Percentiles rank a stretch among this genome's conserved stretches.
Conservation (phyloP, 2,797 vertebrate species). For the Fringilla coelebs region DNA sequence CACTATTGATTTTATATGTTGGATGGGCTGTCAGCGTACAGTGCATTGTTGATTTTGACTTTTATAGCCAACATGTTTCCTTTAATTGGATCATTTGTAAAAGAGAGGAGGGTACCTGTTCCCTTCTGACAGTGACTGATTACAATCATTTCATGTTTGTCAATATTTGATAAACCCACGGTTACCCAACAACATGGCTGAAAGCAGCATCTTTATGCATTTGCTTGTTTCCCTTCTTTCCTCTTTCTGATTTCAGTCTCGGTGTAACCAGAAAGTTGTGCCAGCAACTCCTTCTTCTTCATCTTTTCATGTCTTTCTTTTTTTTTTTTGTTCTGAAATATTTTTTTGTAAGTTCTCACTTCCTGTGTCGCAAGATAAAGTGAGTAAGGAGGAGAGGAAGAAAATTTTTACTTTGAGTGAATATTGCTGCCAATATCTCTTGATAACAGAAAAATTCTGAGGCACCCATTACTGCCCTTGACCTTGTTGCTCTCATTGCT, state of each 20-base stretch:
- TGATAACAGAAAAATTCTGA: not conserved
- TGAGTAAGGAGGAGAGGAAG: not conserved
- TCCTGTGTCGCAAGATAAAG: not conserved
- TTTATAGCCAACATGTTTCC: constrained; percentile 85
- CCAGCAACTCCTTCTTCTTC: not conserved
- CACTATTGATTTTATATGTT: constrained; percentile 84
- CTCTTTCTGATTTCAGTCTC: constrained; percentile 34
- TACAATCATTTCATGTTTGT: constrained; percentile 85
- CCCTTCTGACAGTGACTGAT: constrained; percentile 82
- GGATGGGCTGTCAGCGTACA: constrained; percentile 81
- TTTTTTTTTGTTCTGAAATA: not conserved
- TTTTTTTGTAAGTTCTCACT: not conserved
- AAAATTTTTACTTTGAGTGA: not conserved
- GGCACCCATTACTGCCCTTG: not conserved
- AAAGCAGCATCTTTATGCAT: constrained; percentile 72
- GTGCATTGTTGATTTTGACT: constrained; percentile 86
- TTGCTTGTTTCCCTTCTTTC: constrained; percentile 53
- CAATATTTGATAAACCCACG: constrained; percentile 86
- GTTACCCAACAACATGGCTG: constrained; percentile 79
- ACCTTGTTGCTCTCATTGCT: not conserved
- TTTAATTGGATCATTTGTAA: constrained; percentile 88
- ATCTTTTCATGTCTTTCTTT: not conserved
- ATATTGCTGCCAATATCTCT: not conserved
- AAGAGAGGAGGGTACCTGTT: constrained; percentile 81
- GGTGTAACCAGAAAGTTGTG: not conserved